A percentile compares a stretch with the other conserved stretches of the same genome.
Conservation (phyloP, 1,140 invertebrate genomes). For the Portunus trituberculatus region DNA sequence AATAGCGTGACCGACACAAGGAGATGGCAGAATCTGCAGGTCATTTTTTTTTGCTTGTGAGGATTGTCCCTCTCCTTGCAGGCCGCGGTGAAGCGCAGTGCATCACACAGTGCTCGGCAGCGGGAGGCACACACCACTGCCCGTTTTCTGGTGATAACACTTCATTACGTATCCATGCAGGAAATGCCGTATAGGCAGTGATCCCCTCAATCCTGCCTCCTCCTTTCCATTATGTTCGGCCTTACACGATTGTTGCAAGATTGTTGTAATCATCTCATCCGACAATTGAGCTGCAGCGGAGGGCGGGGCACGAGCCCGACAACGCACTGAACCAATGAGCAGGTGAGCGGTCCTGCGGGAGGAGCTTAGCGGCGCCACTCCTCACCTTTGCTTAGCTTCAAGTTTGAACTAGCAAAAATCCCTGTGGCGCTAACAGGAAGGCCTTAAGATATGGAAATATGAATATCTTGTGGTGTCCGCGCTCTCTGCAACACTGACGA, state of each 20-base stretch:
- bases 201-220: not conserved
- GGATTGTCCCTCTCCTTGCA: not conserved
- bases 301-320: not conserved
- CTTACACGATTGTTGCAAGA: constrained; percentile 53
- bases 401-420: not conserved
- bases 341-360: not conserved
- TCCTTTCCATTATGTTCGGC: not conserved
- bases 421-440: not conserved
- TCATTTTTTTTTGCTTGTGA: not conserved
- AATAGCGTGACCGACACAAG: constrained; percentile 44
- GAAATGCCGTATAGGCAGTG: not conserved
- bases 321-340: not conserved
- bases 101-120: not conserved
- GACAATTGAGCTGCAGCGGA: constrained; percentile 45
- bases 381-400: not conserved
- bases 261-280: constrained; percentile 49
- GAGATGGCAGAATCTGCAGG: not conserved
- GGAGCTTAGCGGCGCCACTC: not conserved
- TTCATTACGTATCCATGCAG: not conserved
- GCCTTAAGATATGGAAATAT: not conserved
- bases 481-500: too few relatives aligned
- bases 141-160: not conserved
- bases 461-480: not conserved
- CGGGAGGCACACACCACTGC: not conserved
- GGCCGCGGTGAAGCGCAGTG: not conserved